Evolutionary conservation across 2,797 vertebrate genomes (phyloP), one percentile per base, ranked within the genome.

Genomic region (Trachops cirrhosus): DNA sequence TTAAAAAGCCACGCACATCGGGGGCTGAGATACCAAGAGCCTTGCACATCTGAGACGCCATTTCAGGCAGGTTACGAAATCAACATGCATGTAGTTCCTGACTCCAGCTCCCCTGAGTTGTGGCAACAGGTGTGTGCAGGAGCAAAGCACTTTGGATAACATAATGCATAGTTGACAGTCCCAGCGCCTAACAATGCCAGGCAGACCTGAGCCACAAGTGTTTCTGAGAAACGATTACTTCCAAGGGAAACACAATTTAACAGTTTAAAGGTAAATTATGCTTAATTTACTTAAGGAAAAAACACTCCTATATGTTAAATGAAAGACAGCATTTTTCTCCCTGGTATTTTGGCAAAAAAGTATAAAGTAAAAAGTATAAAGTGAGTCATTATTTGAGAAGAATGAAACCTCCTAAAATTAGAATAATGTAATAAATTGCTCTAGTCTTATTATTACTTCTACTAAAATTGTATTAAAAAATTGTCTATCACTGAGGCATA

Each of bases 351-450:
- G 90, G 64, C 50, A 82, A 22, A 70, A 71, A 34, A 52, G 22
- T 34, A 84, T 37, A 93, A 94, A 95, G 54, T 79, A 22, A 70
- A 71, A 34, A 52, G 22, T 34, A 84, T 37, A 93, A 94, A 95
- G 54, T 79, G 37, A 95, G 15, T 85, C 83, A 89, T 46, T 89
- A 26, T 50, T 96, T 29, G 75, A 88, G 94, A 97, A 78, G 19
- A 89, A 94, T 46, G 16, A 86, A 88, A 82, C 14, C 2, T 64
- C 26, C 67, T 94, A 85, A 95, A 80, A 59, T 85, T 87, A 91
- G 54, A 83, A 94, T 22, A 22, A 91, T n/a, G 21, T 70, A 39
- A 68, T 75, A 37, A 48, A 83, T 89, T 59, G 77, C 41, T 89
- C 91, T 68, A 73, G 44, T 84, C 64, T 91, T 84, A 74, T 46